Conservation (phyloP, 2,113 vertebrate species). For the Arvicanthis niloticus region DNA sequence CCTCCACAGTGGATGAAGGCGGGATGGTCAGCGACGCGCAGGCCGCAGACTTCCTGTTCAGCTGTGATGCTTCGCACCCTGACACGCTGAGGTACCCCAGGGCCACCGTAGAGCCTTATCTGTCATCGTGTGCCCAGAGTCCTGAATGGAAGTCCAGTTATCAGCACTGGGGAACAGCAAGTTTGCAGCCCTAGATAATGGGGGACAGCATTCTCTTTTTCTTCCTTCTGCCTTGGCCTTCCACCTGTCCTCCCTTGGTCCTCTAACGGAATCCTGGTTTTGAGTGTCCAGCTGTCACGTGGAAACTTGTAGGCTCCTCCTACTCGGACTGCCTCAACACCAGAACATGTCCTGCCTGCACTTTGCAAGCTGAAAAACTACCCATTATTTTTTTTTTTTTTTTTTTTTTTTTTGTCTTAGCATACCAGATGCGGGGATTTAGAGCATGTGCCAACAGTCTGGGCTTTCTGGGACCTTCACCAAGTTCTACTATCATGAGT, state of each 20-base stretch:
- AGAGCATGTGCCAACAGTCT: too few relatives aligned
- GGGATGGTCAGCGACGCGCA: slow-evolving; percentile 69
- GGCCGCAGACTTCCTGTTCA: slow-evolving; percentile 86
- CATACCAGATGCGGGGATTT: background rate
- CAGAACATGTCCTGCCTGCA: too few relatives aligned
- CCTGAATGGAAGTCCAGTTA: background rate
- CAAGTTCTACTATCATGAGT: background rate
- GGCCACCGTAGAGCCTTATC: background rate
- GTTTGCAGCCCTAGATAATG: background rate
- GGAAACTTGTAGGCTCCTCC: background rate
- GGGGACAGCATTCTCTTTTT: background rate
- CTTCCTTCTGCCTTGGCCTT: background rate
- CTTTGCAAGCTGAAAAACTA: too few relatives aligned
- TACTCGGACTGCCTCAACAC: background rate
- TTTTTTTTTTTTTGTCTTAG: background rate
- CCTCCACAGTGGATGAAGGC: slow-evolving; percentile 81
- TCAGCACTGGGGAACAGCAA: background rate
- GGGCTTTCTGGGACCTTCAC: background rate
- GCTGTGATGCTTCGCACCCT: slow-evolving; percentile 84
- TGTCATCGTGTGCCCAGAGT: background rate
- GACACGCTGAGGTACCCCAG: slow-evolving; percentile 87
- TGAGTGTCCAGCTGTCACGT: background rate
- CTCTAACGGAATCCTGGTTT: background rate
- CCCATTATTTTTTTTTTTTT: too few relatives aligned
- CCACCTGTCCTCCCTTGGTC: background rate